Evolutionary conservation across 2,888 invertebrate genomes (phyloP), one percentile per base, ranked within the genome.

Genomic region (Doris montereyensis): DNA sequence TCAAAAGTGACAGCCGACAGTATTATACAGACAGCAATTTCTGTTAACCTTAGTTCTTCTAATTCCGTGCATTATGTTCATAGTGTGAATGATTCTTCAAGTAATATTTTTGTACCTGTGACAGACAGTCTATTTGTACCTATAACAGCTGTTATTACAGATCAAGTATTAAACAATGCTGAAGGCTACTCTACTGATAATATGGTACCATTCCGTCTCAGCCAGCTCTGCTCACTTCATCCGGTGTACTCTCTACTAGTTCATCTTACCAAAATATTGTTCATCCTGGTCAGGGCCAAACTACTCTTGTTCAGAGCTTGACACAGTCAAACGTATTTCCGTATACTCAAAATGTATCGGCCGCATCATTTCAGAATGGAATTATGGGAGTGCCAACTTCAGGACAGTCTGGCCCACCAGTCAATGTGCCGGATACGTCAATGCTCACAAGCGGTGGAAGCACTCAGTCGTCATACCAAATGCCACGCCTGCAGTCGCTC

Each of bases 41-140:
- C 90, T 73, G 90, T 88, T 34, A 89, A 88, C 84, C 89, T 90
- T 34, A 90, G 90, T 85, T 88, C 89, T 52, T 85, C 88, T 32
- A 89, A 88, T 84, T 91, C 91, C 21, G 85, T 89, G 67, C 90
- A 90, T 83, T 90, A 88, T 85, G 86, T 89, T 10, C 88, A 86
- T 82, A 88, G 88, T 57, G 87, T 88, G 24, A 90, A 90, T 83
- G 90, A 90, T 84, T 89, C 90, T 21, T 84, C 88, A 4, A 89
- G 89, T 84, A 90, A 89, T 85, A 89, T 89, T 52, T 83, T 89
- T 73, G 41, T 86, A 67, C 83, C 86, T 52, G 86, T 84, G 28
- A 76, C 82, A 28, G 58, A 75, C 24, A 77, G 77, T 80, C 77
- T 79, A 5, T 87, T 86, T 82, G 84, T 85, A 77, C 87, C 86